Percentiles rank a stretch among this genome's conserved stretches.
Conservation (phyloP, 2,888 invertebrate species). For the Prostheceraeus crozeri region DNA sequence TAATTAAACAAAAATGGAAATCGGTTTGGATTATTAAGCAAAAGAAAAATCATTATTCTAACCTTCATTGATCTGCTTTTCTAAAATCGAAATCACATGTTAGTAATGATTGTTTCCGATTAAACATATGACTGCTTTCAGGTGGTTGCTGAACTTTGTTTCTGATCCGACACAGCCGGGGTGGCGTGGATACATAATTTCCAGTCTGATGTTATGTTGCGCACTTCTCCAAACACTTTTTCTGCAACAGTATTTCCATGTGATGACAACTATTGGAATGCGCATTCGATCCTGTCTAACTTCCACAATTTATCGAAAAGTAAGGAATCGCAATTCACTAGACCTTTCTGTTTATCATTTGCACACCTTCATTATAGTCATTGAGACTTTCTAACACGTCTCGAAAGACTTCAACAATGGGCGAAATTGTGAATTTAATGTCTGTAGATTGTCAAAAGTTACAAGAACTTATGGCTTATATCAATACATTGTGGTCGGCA, state of each 20-base stretch:
- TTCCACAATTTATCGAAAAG: constrained; percentile 58
- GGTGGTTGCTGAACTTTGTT: constrained; percentile 6
- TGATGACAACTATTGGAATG: constrained; percentile 57
- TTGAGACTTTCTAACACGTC: constrained; percentile 27
- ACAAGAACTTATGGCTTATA: constrained; percentile 53
- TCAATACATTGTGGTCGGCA: constrained; percentile 46
- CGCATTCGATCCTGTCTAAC: constrained; percentile 57
- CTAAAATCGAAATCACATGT: too few species aligned
- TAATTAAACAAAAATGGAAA: too few species aligned
- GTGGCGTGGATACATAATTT: constrained; percentile 54
- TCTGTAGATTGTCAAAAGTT: constrained; percentile 57
- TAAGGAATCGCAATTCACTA: too few species aligned
- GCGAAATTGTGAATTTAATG: constrained; percentile 59
- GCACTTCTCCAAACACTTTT: constrained; percentile 57
- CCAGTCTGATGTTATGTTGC: constrained; percentile 53
- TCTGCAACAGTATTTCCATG: constrained; percentile 59
- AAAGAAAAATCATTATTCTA: too few species aligned
- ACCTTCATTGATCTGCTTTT: too few species aligned
- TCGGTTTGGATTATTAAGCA: too few species aligned
- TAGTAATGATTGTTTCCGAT: too few species aligned
- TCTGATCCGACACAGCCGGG: constrained; percentile 41
- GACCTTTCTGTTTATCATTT: too few species aligned
- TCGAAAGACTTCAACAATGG: constrained; percentile 35
- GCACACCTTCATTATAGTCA: constrained; percentile 52
- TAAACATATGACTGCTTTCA: too few species aligned